These are phyloP conservation scores for Felis chaus DNA, from an alignment of 2,113 vertebrate species.

Conservation along the genomic window DNA sequence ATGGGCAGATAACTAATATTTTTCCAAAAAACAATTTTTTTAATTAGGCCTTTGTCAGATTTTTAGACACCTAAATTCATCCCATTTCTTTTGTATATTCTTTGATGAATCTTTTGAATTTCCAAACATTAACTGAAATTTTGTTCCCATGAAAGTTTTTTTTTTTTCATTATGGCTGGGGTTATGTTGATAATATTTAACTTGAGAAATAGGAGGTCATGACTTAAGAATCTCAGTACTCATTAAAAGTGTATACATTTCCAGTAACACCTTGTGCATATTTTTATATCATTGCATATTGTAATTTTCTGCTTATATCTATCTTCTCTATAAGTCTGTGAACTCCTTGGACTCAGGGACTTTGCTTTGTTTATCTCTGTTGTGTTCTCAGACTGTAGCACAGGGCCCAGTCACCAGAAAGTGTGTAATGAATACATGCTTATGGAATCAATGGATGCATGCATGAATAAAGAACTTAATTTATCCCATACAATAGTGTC, in stretches of 20 bases:
- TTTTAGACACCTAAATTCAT: background rate
- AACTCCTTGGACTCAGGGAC: background rate
- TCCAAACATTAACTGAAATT: background rate
- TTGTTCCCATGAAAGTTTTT: background rate
- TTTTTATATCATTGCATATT: background rate
- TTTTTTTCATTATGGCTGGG: background rate
- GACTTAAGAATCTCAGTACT: background rate
- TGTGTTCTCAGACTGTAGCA: constrained; percentile 2
- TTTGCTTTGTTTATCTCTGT: background rate
- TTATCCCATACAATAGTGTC: background rate
- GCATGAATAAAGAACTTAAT: background rate
- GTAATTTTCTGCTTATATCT: background rate
- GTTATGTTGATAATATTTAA: background rate
- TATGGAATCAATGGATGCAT: background rate
- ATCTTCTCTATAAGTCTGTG: background rate
- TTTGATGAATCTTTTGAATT: background rate
- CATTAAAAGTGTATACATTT: background rate
- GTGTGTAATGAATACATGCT: background rate
- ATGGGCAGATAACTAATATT: background rate
- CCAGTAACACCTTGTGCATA: background rate
- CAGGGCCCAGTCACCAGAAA: background rate
- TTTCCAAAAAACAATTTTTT: background rate
- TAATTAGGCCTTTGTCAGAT: background rate
- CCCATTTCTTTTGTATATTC: background rate
- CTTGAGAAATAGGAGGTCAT: background rate